phyloP scores from a whole-genome alignment of 2,113 vertebrate species.

The Pedionomus torquatus region DNA sequence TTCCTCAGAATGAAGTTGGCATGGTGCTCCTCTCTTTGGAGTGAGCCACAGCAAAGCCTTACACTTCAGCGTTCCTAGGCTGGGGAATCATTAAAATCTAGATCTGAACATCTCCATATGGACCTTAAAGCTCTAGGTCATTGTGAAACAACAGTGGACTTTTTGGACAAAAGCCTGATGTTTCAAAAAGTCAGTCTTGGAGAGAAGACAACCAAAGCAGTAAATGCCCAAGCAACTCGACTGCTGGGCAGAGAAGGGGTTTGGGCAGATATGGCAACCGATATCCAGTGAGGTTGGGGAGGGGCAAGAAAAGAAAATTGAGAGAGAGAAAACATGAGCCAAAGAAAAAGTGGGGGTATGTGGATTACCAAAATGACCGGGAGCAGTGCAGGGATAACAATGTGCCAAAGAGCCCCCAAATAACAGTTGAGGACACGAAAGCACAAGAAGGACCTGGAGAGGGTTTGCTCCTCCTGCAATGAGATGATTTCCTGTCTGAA shows the following conservation, averaged over 20 bases:
- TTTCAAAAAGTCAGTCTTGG: background rate
- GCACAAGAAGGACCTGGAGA: background rate
- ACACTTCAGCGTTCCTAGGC: background rate
- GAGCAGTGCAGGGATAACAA: rapidly evolving
- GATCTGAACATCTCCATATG: background rate
- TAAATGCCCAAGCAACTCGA: background rate
- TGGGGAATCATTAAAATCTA: background rate
- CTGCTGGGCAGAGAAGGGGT: background rate
- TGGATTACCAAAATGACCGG: background rate
- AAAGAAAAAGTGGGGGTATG: background rate
- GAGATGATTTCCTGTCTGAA: background rate
- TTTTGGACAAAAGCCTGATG: background rate
- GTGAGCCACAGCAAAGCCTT: background rate
- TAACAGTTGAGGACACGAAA: background rate
- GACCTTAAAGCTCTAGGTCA: background rate
- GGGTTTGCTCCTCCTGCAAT: background rate
- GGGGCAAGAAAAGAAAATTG: background rate
- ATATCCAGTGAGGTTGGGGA: background rate
- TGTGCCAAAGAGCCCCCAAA: background rate
- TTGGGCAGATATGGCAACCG: background rate
- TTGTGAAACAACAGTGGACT: rapidly evolving
- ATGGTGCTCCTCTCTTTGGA: background rate
- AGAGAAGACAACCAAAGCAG: background rate
- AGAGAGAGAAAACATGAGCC: background rate
- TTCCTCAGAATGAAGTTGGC: background rate